Evolutionary conservation across 2,888 invertebrate species (phyloP).

Genomic region (Sphaerophoria rueppellii): DNA sequence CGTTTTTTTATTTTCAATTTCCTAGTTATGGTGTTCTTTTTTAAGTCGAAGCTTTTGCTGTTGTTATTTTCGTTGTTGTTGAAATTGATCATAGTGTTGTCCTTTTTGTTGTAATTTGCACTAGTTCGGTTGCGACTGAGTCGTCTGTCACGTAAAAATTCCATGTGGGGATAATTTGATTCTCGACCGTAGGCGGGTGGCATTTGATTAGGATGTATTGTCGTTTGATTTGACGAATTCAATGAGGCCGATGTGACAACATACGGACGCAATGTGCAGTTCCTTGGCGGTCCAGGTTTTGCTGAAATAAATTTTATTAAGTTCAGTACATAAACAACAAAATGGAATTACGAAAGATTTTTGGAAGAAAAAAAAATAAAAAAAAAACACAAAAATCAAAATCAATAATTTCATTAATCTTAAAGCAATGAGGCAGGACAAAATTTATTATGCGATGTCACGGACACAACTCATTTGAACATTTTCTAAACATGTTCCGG

Average conservation of each 20-base stretch:
- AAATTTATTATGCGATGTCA: conserved; percentile 20
- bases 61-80: conserved; percentile 63
- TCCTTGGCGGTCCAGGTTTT: conserved; percentile 91
- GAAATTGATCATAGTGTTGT: conserved; percentile 34
- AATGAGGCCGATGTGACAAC: conserved; percentile 83
- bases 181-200: conserved; percentile 81
- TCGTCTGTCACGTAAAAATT: conserved; percentile 81
- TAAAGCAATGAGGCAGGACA: conserved; percentile 15
- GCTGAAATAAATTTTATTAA: conserved; percentile 83
- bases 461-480: neutral
- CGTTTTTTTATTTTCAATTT: conserved; percentile 77
- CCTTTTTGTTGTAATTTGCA: conserved; percentile 59
- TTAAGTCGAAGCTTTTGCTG: conserved; percentile 23
- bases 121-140: conserved; percentile 58
- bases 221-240: conserved; percentile 82
- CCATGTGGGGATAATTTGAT: conserved; percentile 82
- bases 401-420: conserved; percentile 47
- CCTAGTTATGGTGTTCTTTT: conserved; percentile 65
- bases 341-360: conserved; percentile 10
- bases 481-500: neutral
- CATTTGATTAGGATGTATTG: conserved; percentile 82
- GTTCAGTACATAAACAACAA: conserved; percentile 31
- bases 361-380: neutral
- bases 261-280: conserved; percentile 91
- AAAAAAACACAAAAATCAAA: neutral